Evolutionary conservation across 2,113 vertebrate genomes (phyloP).

Genomic region (Forbesichthys papilliferus): DNA sequence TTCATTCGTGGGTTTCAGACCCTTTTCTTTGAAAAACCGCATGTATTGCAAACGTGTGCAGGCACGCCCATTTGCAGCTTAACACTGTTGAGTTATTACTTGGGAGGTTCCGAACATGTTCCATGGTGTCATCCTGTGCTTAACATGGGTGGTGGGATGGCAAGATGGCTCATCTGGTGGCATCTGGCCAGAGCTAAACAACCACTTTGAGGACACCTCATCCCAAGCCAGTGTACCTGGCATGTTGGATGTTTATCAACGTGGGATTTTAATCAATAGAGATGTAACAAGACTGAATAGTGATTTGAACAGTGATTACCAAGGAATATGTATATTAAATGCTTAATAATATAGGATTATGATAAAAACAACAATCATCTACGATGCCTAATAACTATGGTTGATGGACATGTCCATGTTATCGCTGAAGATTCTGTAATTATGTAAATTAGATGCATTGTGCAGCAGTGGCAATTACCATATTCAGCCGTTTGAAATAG

Average conservation of each 20-base stretch:
- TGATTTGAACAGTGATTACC: no score
- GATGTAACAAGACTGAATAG: no score
- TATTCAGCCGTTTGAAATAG: not conserved
- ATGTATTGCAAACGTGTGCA: conserved; percentile 20
- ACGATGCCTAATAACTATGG: no score
- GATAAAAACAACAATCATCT: no score
- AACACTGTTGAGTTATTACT: conserved; percentile 43
- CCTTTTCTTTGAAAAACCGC: not conserved
- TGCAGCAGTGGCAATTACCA: not conserved
- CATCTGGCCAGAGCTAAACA: conserved; percentile 32
- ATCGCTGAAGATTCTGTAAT: no score
- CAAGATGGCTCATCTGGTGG: conserved; percentile 39
- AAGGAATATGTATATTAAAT: no score
- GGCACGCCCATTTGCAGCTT: conserved; percentile 16
- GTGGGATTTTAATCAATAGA: no score
- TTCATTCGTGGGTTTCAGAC: conserved; percentile 13
- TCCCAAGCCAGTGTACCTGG: conserved; percentile 2
- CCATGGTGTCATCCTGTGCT: conserved; percentile 30
- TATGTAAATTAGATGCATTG: no score
- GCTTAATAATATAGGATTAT: no score
- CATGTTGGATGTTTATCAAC: no score
- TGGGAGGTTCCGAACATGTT: conserved; percentile 22
- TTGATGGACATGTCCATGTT: no score
- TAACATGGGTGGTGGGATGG: conserved; percentile 21
- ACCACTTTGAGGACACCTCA: conserved; percentile 3